phyloP scores from a whole-genome alignment of 2,797 vertebrate genomes.

The Hyperoplus immaculatus region DNA sequence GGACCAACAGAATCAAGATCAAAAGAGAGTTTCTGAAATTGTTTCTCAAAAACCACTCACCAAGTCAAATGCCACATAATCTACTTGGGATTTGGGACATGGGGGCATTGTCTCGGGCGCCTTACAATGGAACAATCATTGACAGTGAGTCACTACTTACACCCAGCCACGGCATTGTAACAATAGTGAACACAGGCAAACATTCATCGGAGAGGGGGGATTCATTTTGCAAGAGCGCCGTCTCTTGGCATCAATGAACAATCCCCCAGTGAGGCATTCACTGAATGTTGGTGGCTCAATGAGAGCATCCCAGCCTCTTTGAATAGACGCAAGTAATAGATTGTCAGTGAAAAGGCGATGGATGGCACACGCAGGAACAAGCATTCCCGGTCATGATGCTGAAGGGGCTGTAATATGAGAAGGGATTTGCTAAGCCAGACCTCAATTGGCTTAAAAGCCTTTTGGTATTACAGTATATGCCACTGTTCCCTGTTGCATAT shows the following conservation, averaged over 20 bases:
- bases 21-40: conserved; percentile 24
- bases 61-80: conserved; percentile 37
- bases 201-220: conserved; percentile 50
- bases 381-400: conserved; percentile 45
- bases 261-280: conserved; percentile 36
- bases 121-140: conserved; percentile 58
- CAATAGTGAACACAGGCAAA: conserved; percentile 46
- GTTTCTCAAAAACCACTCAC: conserved; percentile 12
- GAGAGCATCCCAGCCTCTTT: conserved; percentile 38
- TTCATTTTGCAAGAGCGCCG: conserved; percentile 35
- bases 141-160: conserved; percentile 59
- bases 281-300: conserved; percentile 41
- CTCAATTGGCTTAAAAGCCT: conserved; percentile 41
- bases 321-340: conserved; percentile 54
- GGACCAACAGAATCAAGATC: not conserved
- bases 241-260: conserved; percentile 50
- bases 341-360: conserved; percentile 48
- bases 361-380: conserved; percentile 59
- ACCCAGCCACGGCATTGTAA: conserved; percentile 45
- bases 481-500: conserved; percentile 46
- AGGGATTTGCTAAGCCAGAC: conserved; percentile 24
- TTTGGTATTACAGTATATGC: conserved; percentile 23
- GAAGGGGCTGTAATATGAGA: conserved; percentile 34
- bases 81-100: conserved; percentile 33
- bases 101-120: conserved; percentile 24